Percentiles rank a stretch among this genome's conserved stretches.
These are phyloP conservation scores for Conus canariensis DNA, from an alignment of 2,888 invertebrate genomes.

Conservation along the genomic window DNA sequence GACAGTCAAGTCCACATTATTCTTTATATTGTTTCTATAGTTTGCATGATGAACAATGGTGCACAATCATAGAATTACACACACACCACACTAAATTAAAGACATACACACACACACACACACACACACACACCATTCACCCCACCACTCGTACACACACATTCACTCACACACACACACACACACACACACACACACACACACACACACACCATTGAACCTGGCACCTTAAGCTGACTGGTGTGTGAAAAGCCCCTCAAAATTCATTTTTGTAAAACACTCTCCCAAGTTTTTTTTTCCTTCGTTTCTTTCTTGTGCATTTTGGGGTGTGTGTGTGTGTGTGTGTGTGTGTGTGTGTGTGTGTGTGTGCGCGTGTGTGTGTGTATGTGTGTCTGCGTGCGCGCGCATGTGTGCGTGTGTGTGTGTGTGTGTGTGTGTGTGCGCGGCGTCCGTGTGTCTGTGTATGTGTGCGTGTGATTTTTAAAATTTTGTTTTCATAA, in stretches of 20 bases:
- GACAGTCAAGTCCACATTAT: background rate
- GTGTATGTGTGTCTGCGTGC: background rate
- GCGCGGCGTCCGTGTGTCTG: slow-evolving; percentile 1
- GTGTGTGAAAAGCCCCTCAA: too few relatives aligned
- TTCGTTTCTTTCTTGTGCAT: too few relatives aligned
- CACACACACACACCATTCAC: background rate
- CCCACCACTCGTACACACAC: background rate
- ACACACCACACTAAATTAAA: too few relatives aligned
- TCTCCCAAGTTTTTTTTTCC: too few relatives aligned
- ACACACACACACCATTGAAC: background rate
- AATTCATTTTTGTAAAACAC: too few relatives aligned
- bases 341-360: background rate
- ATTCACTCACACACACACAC: background rate
- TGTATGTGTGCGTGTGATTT: background rate
- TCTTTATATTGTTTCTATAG: background rate
- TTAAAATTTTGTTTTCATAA: background rate
- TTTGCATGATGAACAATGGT: too few relatives aligned
- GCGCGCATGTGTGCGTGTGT: background rate
- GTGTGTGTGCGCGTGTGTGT: slow-evolving; percentile 12
- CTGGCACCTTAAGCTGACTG: too few relatives aligned
- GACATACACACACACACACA: too few relatives aligned
- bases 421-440: slow-evolving; percentile 1
- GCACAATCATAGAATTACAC: too few relatives aligned
- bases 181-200: background rate
- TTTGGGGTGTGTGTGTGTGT: background rate